Base-by-base conservation (phyloP, 2,797 vertebrate species). In the Chelmon rostratus region DNA sequence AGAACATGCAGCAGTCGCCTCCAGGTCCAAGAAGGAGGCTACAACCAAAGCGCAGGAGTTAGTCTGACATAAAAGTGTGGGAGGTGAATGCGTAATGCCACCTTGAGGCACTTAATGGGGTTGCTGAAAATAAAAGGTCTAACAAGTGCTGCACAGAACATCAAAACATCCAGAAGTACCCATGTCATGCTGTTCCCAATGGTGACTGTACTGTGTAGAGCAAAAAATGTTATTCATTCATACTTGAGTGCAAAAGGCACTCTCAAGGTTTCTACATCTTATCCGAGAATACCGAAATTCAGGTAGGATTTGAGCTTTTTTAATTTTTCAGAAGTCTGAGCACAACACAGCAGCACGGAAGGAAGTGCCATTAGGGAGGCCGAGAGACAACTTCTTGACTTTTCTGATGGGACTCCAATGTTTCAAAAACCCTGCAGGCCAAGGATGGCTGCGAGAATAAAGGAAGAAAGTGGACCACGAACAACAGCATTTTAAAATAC, bases 1-100 rank as follows among this genome's bases (percentile, higher is more conserved):
- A 46, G 42, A 65, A 54, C 21, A 66, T 44, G 56, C 7, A 69
- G 18, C 16, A 56, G 47, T 11, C 56, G 69, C 78, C 53, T 77
- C 63, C 0, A 35, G 65, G 8, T 62, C 19, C 21, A 23, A 68
- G 33, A 62, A 58, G 53, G 37, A 73, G 71, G 16, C 38, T 31
- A 42, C 15, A 64, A n/a, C 21, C 40, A 50, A 58, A 72, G 46
- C 58, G 73, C 59, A 86, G 56, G 38, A 42, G 42, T 67, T 56
- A 31, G 53, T 70, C 13, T 49, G 53, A 63, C 74, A 49, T 35
- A 10, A 65, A 53, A 16, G 9, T n/a, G 61, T 42, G 25, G n/a
- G 40, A 68, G n/a, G 8, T 62, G 62, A 68, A 72, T 73, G n/a
- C 59, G 9, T 65, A 33, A 50, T 42, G 15, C 8, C 12, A 28